These are phyloP conservation scores for Prunella strophiata DNA, from an alignment of 2,797 vertebrate species.

Conservation along the genomic window DNA sequence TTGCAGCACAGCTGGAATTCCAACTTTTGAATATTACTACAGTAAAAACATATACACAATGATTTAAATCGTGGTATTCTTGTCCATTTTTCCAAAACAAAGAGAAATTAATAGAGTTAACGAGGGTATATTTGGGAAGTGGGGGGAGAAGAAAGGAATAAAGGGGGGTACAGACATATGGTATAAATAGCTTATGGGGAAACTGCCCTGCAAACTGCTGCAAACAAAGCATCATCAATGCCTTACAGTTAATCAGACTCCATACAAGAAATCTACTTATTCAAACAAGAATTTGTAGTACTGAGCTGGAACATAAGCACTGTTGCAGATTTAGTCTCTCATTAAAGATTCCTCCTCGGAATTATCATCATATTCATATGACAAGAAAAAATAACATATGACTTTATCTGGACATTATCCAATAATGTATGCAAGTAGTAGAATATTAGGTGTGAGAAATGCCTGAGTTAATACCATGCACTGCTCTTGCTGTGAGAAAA, in stretches of 20 bases:
- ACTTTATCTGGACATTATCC: conserved; percentile 49
- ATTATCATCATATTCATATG: conserved; percentile 22
- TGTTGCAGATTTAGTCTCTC: conserved; percentile 1
- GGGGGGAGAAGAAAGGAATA: neutral
- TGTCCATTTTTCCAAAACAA: conserved; percentile 1
- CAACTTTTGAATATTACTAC: neutral
- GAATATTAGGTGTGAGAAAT: conserved; percentile 38
- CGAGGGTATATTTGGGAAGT: neutral
- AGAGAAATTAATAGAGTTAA: conserved; percentile 7
- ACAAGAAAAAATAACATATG: conserved; percentile 40
- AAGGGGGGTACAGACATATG: neutral
- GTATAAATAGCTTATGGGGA: neutral
- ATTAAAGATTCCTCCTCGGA: conserved; percentile 43
- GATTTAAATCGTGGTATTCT: neutral
- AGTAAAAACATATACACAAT: neutral
- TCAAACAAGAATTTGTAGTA: neutral
- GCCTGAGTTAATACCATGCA: neutral
- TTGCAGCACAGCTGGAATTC: conserved; percentile 21
- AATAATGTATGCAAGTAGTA: neutral
- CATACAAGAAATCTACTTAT: neutral
- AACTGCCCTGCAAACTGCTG: neutral
- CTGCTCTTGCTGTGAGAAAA: neutral
- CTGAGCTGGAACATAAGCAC: neutral
- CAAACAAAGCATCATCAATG: neutral
- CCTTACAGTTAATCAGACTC: conserved; percentile 24